Conservation (phyloP, 2,797 vertebrate genomes). For the Smutsia temminckii region DNA sequence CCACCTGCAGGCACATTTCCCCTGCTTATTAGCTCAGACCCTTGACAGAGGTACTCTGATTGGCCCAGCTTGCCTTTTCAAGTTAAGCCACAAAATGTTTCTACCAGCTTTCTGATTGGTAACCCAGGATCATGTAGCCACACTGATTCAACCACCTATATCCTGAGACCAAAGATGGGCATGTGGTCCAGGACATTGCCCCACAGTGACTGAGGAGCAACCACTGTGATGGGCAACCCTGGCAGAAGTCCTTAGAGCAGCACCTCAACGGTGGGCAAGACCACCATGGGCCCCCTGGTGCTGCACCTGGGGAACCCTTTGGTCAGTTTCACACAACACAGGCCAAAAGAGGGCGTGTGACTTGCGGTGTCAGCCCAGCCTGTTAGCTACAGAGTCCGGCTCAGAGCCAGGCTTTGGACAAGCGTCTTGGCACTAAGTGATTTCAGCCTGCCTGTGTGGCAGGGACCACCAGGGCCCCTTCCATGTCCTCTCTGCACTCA, state of each 20-base stretch:
- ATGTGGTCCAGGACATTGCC: neutral
- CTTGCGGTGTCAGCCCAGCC: neutral
- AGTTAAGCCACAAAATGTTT: conserved; percentile 23
- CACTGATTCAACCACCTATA: neutral
- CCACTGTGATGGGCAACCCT: neutral
- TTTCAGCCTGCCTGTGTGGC: neutral
- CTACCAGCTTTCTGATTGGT: neutral
- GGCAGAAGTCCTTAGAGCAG: neutral
- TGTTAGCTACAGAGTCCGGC: neutral
- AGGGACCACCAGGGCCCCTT: neutral
- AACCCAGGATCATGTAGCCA: neutral
- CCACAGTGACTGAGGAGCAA: neutral
- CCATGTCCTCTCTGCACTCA: neutral
- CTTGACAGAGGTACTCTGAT: neutral
- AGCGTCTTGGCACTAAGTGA: neutral
- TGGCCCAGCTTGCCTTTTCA: neutral
- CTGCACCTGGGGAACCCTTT: neutral
- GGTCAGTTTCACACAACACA: neutral
- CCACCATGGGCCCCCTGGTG: neutral
- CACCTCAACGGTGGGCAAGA: neutral
- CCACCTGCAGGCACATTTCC: neutral
- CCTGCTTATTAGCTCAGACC: neutral
- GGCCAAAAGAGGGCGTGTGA: neutral
- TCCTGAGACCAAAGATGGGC: neutral
- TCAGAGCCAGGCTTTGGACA: neutral